Evolutionary conservation across 2,888 invertebrate genomes (phyloP), one percentile per base, ranked within the genome.

Genomic region (Napeogenes sylphis): DNA sequence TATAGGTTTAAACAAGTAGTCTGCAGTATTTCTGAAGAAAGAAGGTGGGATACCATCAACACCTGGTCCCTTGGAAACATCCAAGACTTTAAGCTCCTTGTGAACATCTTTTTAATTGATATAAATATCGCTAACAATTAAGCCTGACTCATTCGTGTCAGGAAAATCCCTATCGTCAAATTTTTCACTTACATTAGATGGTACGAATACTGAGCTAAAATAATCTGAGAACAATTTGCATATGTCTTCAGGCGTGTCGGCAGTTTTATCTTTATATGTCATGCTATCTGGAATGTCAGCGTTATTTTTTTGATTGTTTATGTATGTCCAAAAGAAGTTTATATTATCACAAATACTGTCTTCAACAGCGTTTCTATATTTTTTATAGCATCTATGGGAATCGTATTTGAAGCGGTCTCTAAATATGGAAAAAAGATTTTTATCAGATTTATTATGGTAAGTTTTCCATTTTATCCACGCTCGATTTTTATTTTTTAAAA

Each of bases 11-110:
- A 30, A 45, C 4, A 45, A 6, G 38, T 12, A 13, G 6, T 59
- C 13, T 13, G 45, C 45, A 13, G 45, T 38, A n/a, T 13, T n/a
- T 10, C 42, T 54, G 6, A 54, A n/a, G 45, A 59, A 55, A 32
- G 30, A n/a, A n/a, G 59, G 59, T 6, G 55, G 54, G 14, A 55
- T 33, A 33, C 45, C n/a, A 45, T 59, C 55, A 14, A 32, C 45
- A 1, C 55, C 59, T 4, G 59, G 45, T 10, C 55, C 14, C 35
- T 59, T 59, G 6, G 45, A 30, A 5, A 38, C n/a, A 45, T 59
- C 53, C 12, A 53, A 38, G 5, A 30, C 47, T 12, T 42, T 51
- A 2, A 59, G 10, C 51, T 53, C 51, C 42, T 53, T 53, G 10
- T 21, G n/a, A 5, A 59, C 45, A 45, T 45, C 45, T 6, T 45